These are phyloP conservation scores for Hermaeophaga mercurialis DNA, from an alignment of 2,888 invertebrate genomes.

Conservation along the genomic window DNA sequence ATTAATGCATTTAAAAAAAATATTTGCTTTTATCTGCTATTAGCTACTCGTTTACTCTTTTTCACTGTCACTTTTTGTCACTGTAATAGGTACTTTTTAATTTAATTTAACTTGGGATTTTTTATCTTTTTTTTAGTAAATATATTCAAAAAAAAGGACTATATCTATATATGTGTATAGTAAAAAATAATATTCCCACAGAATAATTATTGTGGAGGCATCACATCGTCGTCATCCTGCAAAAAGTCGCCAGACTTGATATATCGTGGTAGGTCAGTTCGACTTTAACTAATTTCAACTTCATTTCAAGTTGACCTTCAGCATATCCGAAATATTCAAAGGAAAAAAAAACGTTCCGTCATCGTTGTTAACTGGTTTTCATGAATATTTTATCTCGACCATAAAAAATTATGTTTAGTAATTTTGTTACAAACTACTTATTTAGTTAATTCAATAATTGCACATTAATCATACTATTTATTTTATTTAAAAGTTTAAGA, in stretches of 20 bases:
- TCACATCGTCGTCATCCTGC: not conserved
- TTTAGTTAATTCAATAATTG: not conserved
- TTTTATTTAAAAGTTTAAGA: not conserved
- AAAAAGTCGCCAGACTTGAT: not conserved
- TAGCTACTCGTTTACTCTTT: no score
- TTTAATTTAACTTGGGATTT: no score
- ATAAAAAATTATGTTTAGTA: not conserved
- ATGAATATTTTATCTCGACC: not conserved
- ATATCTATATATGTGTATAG: no score
- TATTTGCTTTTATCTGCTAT: no score
- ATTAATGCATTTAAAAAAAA: no score
- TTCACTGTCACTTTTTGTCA: no score
- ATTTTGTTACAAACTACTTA: not conserved
- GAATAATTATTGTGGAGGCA: not conserved
- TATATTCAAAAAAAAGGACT: no score
- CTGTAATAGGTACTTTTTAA: no score
- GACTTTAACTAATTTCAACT: not conserved
- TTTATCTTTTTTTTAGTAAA: no score
- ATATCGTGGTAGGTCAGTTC: not conserved
- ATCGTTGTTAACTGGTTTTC: not conserved
- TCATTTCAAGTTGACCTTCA: not conserved
- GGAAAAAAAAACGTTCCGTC: not conserved
- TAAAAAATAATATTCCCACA: no score
- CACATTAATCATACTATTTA: not conserved
- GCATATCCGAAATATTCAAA: not conserved